Evolutionary conservation across 2,797 vertebrate species (phyloP).

Genomic region (Onychomys arenicola): DNA sequence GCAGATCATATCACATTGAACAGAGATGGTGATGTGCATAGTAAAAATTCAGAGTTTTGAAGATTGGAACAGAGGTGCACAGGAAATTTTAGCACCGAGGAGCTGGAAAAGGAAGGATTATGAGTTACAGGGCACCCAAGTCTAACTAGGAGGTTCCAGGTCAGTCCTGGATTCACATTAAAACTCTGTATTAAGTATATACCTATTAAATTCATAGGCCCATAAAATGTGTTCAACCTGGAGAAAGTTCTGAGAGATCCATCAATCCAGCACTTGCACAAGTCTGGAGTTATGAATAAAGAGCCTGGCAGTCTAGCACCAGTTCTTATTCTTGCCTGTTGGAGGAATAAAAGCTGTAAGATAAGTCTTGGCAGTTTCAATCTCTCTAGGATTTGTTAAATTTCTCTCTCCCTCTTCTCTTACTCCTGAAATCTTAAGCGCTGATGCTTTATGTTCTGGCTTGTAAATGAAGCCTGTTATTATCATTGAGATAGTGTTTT

Average conservation of each 20-base stretch:
- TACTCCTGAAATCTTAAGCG: slow-evolving; percentile 86
- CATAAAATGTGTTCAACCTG: slow-evolving; percentile 62
- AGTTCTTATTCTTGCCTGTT: slow-evolving; percentile 81
- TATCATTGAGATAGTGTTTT: slow-evolving; percentile 90
- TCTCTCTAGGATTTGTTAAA: slow-evolving; percentile 87
- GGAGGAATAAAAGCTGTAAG: slow-evolving; percentile 82
- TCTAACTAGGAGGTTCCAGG: not conserved
- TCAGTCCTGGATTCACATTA: not conserved
- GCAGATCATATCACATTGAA: not conserved
- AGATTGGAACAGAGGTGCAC: not conserved
- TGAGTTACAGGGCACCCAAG: not conserved
- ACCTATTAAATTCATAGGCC: not conserved
- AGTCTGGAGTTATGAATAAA: slow-evolving; percentile 84
- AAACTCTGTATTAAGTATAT: not conserved
- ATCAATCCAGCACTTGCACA: slow-evolving; percentile 78
- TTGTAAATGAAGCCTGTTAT: slow-evolving; percentile 90
- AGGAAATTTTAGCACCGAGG: not conserved
- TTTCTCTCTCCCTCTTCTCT: slow-evolving; percentile 83
- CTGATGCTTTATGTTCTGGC: slow-evolving; percentile 87
- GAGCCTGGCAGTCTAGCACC: slow-evolving; percentile 77
- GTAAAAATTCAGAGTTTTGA: slow-evolving; percentile 27
- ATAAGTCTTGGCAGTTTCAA: slow-evolving; percentile 84
- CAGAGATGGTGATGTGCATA: not conserved
- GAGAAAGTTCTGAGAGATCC: slow-evolving; percentile 76
- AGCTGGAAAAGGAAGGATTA: not conserved